phyloP scores from a whole-genome alignment of 37 sponge, comb jelly and placozoan species.

The Agelas oroides region DNA sequence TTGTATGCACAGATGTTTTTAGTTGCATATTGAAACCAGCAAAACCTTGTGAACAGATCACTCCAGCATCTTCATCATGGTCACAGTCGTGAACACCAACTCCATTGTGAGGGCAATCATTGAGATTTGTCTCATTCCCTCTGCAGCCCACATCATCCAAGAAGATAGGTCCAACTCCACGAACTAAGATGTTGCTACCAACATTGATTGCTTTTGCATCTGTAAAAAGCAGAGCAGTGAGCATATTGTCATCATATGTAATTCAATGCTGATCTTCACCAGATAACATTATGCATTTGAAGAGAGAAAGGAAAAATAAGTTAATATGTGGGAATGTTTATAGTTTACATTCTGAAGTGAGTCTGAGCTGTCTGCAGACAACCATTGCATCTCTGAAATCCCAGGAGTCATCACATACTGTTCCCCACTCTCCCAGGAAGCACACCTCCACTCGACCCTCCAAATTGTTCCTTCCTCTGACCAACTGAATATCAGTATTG shows the following conservation, averaged over 20 bases:
- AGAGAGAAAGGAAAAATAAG: too few species aligned
- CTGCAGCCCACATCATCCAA: constrained; percentile 13
- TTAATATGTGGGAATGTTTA: too few species aligned
- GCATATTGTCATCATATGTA: too few species aligned
- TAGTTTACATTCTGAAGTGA: too few species aligned
- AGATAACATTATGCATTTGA: too few species aligned
- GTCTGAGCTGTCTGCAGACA: too few species aligned
- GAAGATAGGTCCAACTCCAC: constrained; percentile 1
- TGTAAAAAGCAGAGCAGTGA: too few species aligned
- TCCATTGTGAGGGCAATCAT: constrained; percentile 2
- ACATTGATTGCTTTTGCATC: too few species aligned
- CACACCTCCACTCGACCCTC: constrained; percentile 39
- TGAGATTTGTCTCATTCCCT: constrained; percentile 23
- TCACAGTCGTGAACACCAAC: not conserved
- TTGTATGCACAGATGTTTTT: too few species aligned
- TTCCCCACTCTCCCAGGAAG: constrained; percentile 29
- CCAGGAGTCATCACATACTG: constrained; percentile 48
- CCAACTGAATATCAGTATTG: constrained; percentile 37
- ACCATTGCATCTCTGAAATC: not conserved
- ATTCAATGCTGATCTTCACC: too few species aligned
- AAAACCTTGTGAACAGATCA: constrained; percentile 30
- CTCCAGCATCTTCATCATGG: constrained; percentile 43
- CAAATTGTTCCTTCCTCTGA: not conserved
- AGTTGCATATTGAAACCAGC: too few species aligned
- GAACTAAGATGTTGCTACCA: constrained; percentile 11